Evolutionary conservation across 1,140 invertebrate species (phyloP), one percentile per base, ranked within the genome.

Genomic region (Trissolcus basalis): DNA sequence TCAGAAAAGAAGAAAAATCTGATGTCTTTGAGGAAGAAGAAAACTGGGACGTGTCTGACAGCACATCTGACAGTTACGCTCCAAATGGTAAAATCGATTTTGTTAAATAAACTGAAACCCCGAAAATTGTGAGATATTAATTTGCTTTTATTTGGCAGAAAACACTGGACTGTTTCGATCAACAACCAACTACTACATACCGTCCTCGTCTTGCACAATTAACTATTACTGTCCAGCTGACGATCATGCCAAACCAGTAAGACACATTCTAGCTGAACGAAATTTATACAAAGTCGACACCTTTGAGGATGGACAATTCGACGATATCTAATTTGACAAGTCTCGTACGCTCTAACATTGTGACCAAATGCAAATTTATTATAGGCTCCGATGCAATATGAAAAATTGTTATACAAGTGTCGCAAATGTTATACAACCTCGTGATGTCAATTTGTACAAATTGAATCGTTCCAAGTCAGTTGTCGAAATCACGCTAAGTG

Each of bases 151-250:
- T 45, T 48, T 55, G 6, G 6, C 19, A 27, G 27, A 12, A 73
- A 56, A 67, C 16, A n/a, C 11, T 10, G 48, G 47, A n/a, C 9
- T 50, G 0, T 67, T 61, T 13, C 35, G 19, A 50, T 14, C 43
- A 14, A 10, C 7, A 4, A 27, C 13, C 4, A 58, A 35, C 43
- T 67, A 50, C 32, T 58, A 50, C 15, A 43, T 50, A 6, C 56
- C 53, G n/a, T 13, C 39, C 4, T 50, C 27, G 16, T 35, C 36
- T 1, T 19, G 13, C 12, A 56, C 5, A 11, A n/a, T n/a, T n/a
- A 74, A 65, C 41, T 70, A 59, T 19, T 76, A 64, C 14, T 70
- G 65, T 36, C 73, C 73, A 45, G 73, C 51, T 4, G 74, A 77
- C 41, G 14, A 71, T 32, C 71, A 68, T 51, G 48, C 33, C 11